phyloP scores from a whole-genome alignment of 2,888 invertebrate genomes.

The Acanthosepion pharaonis region DNA sequence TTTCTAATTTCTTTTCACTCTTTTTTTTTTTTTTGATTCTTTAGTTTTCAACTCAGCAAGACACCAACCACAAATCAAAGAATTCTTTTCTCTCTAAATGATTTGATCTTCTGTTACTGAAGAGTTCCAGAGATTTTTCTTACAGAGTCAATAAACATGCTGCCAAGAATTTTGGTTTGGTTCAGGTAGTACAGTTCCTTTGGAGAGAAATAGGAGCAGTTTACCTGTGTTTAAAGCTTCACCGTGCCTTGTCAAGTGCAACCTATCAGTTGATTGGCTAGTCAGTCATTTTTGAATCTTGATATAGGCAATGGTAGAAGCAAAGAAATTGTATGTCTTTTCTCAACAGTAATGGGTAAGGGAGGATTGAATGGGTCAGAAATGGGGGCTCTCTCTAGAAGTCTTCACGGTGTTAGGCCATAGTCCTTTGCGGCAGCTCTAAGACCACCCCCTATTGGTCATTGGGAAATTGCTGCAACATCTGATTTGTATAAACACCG shows the following conservation, averaged over 20 bases:
- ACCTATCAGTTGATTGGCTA: background rate
- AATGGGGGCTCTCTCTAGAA: constrained; percentile 33
- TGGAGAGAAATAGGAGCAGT: background rate
- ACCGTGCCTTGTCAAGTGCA: background rate
- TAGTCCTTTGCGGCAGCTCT: constrained; percentile 21
- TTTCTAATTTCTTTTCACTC: background rate
- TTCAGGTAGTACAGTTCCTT: constrained; percentile 20
- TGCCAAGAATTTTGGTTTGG: background rate
- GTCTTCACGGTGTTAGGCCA: constrained; percentile 22
- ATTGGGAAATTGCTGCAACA: background rate
- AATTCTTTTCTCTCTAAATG: background rate
- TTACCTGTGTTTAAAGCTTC: background rate
- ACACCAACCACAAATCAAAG: constrained; percentile 14
- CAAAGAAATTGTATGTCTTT: background rate
- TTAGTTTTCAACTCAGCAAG: background rate
- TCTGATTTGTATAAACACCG: constrained; percentile 17
- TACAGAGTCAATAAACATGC: background rate
- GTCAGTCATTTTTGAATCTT: background rate
- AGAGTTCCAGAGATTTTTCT: background rate
- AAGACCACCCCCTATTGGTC: background rate
- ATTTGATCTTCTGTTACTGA: background rate
- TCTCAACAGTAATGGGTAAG: background rate
- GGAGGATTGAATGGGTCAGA: constrained; percentile 6
- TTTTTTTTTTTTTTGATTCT: background rate
- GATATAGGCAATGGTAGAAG: background rate